Percentiles rank a stretch among this genome's conserved stretches.
Evolutionary conservation across 2,797 vertebrate species (phyloP).

Genomic region (Bradypodion ventrale): DNA sequence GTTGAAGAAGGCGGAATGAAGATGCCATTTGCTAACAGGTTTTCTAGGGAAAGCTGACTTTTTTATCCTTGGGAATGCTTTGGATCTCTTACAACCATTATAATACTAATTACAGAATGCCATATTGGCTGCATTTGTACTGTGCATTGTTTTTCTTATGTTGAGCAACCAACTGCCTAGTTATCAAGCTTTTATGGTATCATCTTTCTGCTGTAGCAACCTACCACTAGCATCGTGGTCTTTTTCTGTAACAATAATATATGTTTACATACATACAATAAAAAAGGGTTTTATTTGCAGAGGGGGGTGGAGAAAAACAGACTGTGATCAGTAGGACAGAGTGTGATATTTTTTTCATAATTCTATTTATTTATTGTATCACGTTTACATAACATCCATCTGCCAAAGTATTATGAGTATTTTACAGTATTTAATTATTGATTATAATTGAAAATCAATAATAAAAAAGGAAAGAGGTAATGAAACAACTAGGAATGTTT

Average conservation of each 20-base stretch:
- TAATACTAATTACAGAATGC: slow-evolving; percentile 60
- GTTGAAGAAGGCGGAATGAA: slow-evolving; percentile 68
- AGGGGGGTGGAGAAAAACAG: background rate
- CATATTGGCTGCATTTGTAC: slow-evolving; percentile 51
- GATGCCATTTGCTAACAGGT: slow-evolving; percentile 68
- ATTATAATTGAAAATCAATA: background rate
- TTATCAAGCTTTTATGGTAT: slow-evolving; percentile 40
- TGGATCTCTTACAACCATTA: slow-evolving; percentile 63
- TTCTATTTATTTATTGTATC: background rate
- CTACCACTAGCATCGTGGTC: background rate
- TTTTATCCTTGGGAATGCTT: slow-evolving; percentile 59
- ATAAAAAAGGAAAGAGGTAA: background rate
- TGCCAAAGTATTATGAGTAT: background rate
- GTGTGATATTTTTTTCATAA: background rate
- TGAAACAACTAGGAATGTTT: background rate
- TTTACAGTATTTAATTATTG: background rate
- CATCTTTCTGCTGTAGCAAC: background rate
- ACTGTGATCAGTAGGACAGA: background rate
- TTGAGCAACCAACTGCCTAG: slow-evolving; percentile 50
- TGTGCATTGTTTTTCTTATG: slow-evolving; percentile 53
- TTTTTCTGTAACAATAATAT: slow-evolving; percentile 8
- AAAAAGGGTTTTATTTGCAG: slow-evolving; percentile 38
- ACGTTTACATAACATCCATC: background rate
- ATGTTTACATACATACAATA: background rate
- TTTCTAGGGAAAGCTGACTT: slow-evolving; percentile 70